phyloP scores from a whole-genome alignment of 2,888 invertebrate genomes.

The Torymus texanus region DNA sequence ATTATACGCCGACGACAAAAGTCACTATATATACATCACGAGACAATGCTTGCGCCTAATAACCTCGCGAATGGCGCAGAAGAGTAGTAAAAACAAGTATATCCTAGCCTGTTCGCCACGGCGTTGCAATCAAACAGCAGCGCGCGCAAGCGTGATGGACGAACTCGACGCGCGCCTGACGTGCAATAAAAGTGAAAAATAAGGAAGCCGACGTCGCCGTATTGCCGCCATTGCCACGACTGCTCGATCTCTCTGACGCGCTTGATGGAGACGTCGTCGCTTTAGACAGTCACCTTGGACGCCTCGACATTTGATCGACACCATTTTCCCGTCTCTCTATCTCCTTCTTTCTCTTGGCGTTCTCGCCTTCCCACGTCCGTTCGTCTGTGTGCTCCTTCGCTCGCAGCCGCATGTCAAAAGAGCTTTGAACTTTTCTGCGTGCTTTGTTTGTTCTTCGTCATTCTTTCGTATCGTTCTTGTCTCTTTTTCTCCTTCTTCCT shows the following conservation, averaged over 20 bases:
- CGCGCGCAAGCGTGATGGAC: conserved; percentile 39
- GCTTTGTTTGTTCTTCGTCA: neutral
- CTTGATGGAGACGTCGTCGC: conserved; percentile 70
- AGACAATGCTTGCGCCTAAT: too few relatives aligned
- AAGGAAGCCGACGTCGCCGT: conserved; percentile 45
- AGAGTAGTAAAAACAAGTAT: too few relatives aligned
- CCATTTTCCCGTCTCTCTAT: conserved; percentile 48
- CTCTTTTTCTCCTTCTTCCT: neutral
- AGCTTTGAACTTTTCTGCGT: conserved; percentile 33
- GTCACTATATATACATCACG: too few relatives aligned
- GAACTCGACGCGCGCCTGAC: conserved; percentile 45
- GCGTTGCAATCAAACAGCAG: conserved; percentile 28
- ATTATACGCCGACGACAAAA: too few relatives aligned
- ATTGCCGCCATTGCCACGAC: too few relatives aligned
- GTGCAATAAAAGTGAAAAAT: conserved; percentile 65
- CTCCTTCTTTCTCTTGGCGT: neutral
- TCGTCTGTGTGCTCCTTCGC: neutral
- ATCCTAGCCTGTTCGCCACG: too few relatives aligned
- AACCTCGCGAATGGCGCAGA: too few relatives aligned
- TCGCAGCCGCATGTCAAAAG: conserved; percentile 37
- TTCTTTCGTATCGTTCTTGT: neutral
- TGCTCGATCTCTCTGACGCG: conserved; percentile 63
- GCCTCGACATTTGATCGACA: conserved; percentile 68
- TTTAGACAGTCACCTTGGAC: conserved; percentile 54
- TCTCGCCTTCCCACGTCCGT: neutral